A percentile compares a stretch with the other conserved stretches of the same genome.
These are phyloP conservation scores for Callopanchax toddi DNA, from an alignment of 2,113 vertebrate genomes.

Conservation along the genomic window DNA sequence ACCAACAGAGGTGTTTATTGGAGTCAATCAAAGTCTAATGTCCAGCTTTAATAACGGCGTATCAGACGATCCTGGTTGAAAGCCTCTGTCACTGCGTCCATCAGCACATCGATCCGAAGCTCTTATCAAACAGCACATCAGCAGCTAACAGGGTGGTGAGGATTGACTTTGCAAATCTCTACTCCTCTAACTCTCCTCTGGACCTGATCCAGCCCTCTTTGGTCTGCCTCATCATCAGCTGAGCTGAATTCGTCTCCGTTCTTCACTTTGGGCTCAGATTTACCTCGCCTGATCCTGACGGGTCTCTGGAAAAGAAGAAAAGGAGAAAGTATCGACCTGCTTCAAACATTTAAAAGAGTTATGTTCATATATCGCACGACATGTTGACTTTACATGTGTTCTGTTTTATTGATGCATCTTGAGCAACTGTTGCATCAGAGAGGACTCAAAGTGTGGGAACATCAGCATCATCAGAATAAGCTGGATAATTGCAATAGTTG, in stretches of 20 bases:
- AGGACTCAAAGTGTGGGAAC: slow-evolving; percentile 52
- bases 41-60: slow-evolving; percentile 10
- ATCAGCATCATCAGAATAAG: slow-evolving; percentile 68
- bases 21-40: slow-evolving; percentile 10
- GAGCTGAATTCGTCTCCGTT: slow-evolving; percentile 9
- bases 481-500: slow-evolving; percentile 70
- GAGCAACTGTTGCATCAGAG: slow-evolving; percentile 73
- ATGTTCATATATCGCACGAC: slow-evolving; percentile 58
- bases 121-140: slow-evolving; percentile 66
- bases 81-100: slow-evolving; percentile 45
- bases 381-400: slow-evolving; percentile 52
- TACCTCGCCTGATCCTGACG: slow-evolving; percentile 42
- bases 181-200: slow-evolving; percentile 46
- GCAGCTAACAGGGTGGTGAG: slow-evolving; percentile 49
- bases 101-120: slow-evolving; percentile 56
- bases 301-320: slow-evolving; percentile 5
- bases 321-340: slow-evolving; percentile 31
- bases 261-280: slow-evolving; percentile 18
- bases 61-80: slow-evolving; percentile 35
- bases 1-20: background rate
- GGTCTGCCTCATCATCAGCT: slow-evolving; percentile 44
- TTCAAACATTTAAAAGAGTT: slow-evolving; percentile 46
- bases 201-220: slow-evolving; percentile 40
- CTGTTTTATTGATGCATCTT: slow-evolving; percentile 63
- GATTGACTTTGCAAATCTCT: slow-evolving; percentile 67